Evolutionary conservation across 1,140 invertebrate species (phyloP).

Genomic region (Brachystomella parvula): DNA sequence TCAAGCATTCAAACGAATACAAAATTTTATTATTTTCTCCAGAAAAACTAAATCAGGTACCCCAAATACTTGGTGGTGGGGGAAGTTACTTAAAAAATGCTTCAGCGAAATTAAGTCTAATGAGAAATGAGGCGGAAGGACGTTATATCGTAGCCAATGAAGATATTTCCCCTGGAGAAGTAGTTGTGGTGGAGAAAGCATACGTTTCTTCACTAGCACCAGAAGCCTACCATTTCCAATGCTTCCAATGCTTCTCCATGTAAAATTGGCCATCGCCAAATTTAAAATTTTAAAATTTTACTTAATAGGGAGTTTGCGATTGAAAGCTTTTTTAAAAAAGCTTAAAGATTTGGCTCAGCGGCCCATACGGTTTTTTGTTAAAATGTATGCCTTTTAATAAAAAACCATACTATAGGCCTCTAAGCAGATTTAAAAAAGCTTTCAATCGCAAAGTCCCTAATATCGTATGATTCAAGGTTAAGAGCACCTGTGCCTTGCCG

Average conservation of each 20-base stretch:
- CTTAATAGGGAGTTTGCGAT: too few relatives aligned
- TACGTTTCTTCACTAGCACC: constrained; percentile 59
- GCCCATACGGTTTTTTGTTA: too few relatives aligned
- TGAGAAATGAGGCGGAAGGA: constrained; percentile 22
- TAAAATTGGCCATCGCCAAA: constrained; percentile 14
- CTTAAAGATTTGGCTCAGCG: too few relatives aligned
- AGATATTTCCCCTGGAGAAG: constrained; percentile 58
- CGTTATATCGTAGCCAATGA: constrained; percentile 48
- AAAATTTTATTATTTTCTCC: not conserved
- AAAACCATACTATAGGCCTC: too few relatives aligned
- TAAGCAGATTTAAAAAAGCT: too few relatives aligned
- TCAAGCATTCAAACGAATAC: not conserved
- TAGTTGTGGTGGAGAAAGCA: constrained; percentile 64
- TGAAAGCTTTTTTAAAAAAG: too few relatives aligned
- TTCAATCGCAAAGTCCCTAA: too few relatives aligned
- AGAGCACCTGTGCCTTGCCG: constrained; percentile 62
- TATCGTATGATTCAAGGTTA: too few relatives aligned
- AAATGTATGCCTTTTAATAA: too few relatives aligned
- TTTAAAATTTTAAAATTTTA: too few relatives aligned
- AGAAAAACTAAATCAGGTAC: constrained; percentile 11
- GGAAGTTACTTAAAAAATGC: constrained; percentile 23
- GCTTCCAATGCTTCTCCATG: constrained; percentile 64
- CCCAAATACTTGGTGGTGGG: constrained; percentile 21
- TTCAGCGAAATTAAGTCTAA: constrained; percentile 16
- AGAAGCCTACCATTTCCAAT: constrained; percentile 64